Percentiles rank a stretch among this genome's conserved stretches.
Conservation (phyloP, 2,797 vertebrate genomes). For the Pantherophis alleghaniensis region DNA sequence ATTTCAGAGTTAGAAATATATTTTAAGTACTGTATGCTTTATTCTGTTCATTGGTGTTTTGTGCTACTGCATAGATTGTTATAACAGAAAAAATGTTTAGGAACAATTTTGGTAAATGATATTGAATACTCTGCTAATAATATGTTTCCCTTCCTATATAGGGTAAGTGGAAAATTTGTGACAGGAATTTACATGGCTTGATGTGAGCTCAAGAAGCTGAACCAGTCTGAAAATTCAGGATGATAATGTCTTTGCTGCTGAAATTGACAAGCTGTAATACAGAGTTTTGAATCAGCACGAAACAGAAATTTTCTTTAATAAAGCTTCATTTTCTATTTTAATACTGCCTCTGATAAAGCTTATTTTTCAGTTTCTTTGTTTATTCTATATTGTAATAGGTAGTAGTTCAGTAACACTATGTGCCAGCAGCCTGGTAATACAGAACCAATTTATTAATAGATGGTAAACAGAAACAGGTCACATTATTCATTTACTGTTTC, state of each 20-base stretch:
- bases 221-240: constrained; percentile 52
- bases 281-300: constrained; percentile 26
- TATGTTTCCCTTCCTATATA: constrained; percentile 70
- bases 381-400: neutral
- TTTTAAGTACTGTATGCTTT: constrained; percentile 38
- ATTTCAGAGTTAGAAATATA: constrained; percentile 9
- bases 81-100: constrained; percentile 29
- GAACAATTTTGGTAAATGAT: constrained; percentile 39
- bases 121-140: constrained; percentile 56
- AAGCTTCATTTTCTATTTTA: constrained; percentile 13
- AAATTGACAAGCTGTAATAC: constrained; percentile 48
- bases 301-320: constrained; percentile 52
- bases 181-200: constrained; percentile 65
- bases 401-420: neutral
- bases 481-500: neutral
- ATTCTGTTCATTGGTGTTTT: constrained; percentile 31
- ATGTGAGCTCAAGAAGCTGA: constrained; percentile 58
- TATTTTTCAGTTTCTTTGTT: constrained; percentile 17
- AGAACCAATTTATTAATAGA: neutral
- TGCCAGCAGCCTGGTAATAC: neutral
- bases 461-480: neutral
- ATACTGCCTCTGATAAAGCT: constrained; percentile 12
- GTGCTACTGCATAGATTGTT: constrained; percentile 32
- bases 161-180: constrained; percentile 72
- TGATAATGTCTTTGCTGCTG: constrained; percentile 36